phyloP scores from a whole-genome alignment of 1,140 invertebrate species.

The Cydia amplana region DNA sequence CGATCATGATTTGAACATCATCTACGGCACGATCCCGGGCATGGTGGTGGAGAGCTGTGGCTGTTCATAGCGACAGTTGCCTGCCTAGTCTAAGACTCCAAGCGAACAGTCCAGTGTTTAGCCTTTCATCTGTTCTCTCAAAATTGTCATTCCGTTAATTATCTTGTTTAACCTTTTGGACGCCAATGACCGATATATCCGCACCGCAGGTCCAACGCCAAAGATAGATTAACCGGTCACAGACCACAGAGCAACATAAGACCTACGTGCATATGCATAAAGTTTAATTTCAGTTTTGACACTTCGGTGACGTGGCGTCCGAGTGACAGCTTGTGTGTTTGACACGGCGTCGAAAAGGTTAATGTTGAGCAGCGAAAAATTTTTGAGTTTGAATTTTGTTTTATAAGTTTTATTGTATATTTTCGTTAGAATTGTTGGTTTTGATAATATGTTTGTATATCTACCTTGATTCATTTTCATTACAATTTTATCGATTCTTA shows the following conservation, averaged over 20 bases:
- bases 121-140: background rate
- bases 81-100: slow-evolving; percentile 18
- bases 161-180: no score
- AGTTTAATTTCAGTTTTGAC: no score
- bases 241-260: no score
- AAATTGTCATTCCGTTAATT: background rate
- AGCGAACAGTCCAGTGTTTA: background rate
- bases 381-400: background rate
- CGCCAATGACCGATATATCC: no score
- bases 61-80: slow-evolving; percentile 86
- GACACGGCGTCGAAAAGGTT: no score
- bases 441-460: background rate
- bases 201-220: no score
- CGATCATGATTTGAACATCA: slow-evolving; percentile 92
- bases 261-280: no score
- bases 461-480: slow-evolving; percentile 34
- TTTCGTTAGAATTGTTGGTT: background rate
- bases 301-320: no score
- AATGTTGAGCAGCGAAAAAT: no score
- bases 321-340: no score
- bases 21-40: slow-evolving; percentile 92
- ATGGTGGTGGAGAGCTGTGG: slow-evolving; percentile 97
- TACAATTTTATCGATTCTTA: slow-evolving; percentile 38
- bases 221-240: no score
- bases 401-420: background rate